Evolutionary conservation across 2,113 vertebrate genomes (phyloP).

Genomic region (Callaeas wilsoni): DNA sequence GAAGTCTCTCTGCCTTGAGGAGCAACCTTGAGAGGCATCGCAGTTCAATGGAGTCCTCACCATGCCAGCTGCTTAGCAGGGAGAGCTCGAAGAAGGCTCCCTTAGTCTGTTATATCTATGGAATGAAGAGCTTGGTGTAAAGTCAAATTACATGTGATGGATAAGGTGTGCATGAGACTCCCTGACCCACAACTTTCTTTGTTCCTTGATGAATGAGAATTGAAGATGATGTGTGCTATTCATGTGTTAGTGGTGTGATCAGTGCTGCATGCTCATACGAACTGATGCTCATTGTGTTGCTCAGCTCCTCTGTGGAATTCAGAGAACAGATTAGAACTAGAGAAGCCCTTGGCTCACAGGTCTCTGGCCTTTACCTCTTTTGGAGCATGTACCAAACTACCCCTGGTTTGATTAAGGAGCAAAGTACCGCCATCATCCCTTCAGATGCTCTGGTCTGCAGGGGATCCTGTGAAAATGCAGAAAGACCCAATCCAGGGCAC

Average conservation of each 20-base stretch:
- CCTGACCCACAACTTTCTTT: neutral
- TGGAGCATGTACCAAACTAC: neutral
- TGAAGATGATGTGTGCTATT: neutral
- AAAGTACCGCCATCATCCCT: neutral
- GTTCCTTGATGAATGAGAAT: neutral
- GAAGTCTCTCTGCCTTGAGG: neutral
- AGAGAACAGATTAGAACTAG: neutral
- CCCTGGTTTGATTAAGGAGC: neutral
- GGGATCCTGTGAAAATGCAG: neutral
- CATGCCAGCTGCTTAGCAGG: neutral
- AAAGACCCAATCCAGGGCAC: neutral
- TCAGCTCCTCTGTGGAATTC: neutral
- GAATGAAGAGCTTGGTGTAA: neutral
- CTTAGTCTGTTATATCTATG: neutral
- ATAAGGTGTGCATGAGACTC: neutral
- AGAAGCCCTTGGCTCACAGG: neutral
- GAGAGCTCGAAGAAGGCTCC: neutral
- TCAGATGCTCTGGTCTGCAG: slow-evolving; percentile 15
- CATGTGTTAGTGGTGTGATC: no score
- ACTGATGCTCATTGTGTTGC: neutral
- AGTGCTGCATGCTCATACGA: neutral
- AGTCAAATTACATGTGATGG: neutral
- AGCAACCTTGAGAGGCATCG: neutral
- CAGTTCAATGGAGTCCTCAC: neutral
- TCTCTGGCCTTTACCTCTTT: neutral